These are phyloP conservation scores for Neoitamus cyanurus DNA, from an alignment of 2,888 invertebrate species.

Conservation along the genomic window DNA sequence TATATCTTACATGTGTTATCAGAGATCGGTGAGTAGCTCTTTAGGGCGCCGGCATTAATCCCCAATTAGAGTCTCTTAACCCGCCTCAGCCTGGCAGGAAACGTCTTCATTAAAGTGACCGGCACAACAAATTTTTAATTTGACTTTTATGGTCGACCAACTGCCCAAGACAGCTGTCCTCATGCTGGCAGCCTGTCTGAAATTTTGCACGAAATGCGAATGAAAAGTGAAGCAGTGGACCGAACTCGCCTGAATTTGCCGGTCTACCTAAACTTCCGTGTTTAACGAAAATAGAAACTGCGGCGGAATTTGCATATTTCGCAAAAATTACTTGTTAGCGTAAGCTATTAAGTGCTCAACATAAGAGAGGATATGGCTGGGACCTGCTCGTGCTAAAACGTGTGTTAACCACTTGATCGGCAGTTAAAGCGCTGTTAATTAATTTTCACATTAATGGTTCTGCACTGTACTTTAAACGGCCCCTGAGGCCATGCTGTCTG, in stretches of 20 bases:
- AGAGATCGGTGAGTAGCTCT: background rate
- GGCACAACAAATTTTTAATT: background rate
- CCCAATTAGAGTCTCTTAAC: constrained; percentile 14
- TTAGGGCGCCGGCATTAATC: constrained; percentile 20
- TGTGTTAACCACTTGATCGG: constrained; percentile 21
- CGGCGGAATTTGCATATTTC: constrained; percentile 21
- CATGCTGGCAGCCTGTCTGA: background rate
- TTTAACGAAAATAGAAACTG: constrained; percentile 27
- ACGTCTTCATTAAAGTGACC: constrained; percentile 7
- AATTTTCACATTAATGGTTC: constrained; percentile 19
- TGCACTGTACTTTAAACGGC: background rate
- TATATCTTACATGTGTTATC: background rate
- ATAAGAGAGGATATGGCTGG: background rate
- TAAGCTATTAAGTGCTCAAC: background rate
- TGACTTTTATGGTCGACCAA: background rate
- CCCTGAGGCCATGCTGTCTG: background rate
- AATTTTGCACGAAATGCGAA: background rate
- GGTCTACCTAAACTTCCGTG: constrained; percentile 26
- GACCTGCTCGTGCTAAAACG: background rate
- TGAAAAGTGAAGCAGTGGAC: background rate
- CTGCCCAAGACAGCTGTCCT: background rate
- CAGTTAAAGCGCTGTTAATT: constrained; percentile 28
- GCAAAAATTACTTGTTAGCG: constrained; percentile 15
- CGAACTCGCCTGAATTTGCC: background rate
- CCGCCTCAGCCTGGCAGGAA: background rate